Conservation (phyloP, 2,888 invertebrate species). For the Lathronympha strigana region DNA sequence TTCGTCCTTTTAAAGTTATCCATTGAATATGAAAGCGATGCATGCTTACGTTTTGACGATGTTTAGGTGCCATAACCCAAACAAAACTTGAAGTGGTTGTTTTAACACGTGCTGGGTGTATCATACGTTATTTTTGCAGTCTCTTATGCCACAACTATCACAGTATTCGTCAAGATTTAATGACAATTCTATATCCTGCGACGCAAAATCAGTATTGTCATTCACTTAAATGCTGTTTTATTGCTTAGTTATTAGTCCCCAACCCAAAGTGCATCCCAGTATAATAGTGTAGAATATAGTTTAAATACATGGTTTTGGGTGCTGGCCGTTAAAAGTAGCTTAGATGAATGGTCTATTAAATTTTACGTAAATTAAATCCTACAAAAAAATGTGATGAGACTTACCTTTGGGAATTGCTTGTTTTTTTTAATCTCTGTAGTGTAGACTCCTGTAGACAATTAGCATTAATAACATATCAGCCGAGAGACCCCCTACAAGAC, state of each 20-base stretch:
- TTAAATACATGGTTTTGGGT: slow-evolving; percentile 63
- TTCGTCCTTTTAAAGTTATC: background rate
- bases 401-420: slow-evolving; percentile 56
- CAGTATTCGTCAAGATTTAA: slow-evolving; percentile 28
- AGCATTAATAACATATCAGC: slow-evolving; percentile 70
- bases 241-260: slow-evolving; percentile 65
- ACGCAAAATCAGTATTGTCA: slow-evolving; percentile 64
- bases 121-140: too few species aligned
- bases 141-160: background rate
- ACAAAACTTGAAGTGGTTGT: too few species aligned
- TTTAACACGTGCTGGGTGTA: too few species aligned
- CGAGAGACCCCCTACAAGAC: slow-evolving; percentile 64
- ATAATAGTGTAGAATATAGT: slow-evolving; percentile 68
- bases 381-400: slow-evolving; percentile 55
- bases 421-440: slow-evolving; percentile 66
- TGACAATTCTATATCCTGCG: background rate
- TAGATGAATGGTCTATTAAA: slow-evolving; percentile 62
- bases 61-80: background rate
- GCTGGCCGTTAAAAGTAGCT: slow-evolving; percentile 66
- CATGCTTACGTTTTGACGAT: background rate
- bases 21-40: background rate
- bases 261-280: slow-evolving; percentile 81
- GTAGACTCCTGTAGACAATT: slow-evolving; percentile 63
- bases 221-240: slow-evolving; percentile 49
- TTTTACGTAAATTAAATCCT: slow-evolving; percentile 43